A percentile compares a stretch with the other conserved stretches of the same genome.
Conservation (phyloP, 23 tunicate species). For the Botrylloides violaceus region DNA sequence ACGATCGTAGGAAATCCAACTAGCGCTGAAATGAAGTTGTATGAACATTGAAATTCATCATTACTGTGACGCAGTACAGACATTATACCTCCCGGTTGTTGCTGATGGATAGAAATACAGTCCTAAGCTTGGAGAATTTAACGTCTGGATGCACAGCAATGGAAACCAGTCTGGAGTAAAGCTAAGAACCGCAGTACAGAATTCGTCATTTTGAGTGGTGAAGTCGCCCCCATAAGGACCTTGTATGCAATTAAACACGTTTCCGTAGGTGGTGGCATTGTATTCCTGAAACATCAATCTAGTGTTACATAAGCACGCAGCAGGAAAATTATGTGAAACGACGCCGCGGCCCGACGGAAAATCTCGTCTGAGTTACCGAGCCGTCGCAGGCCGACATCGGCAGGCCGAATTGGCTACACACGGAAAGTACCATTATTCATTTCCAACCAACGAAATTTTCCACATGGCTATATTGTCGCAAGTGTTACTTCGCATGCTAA, state of each 20-base stretch:
- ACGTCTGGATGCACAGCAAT: conserved; percentile 51
- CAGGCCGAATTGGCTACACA: too few relatives aligned
- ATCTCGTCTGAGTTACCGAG: too few relatives aligned
- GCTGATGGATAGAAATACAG: conserved; percentile 29
- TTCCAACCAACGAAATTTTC: too few relatives aligned
- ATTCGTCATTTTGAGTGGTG: conserved; percentile 11
- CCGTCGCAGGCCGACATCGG: too few relatives aligned
- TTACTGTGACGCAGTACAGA: too few relatives aligned
- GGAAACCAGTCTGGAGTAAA: conserved; percentile 54
- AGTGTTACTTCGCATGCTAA: not conserved
- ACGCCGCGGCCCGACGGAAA: too few relatives aligned
- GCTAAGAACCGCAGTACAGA: conserved; percentile 27
- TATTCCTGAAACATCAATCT: not conserved
- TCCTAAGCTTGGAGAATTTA: conserved; percentile 58
- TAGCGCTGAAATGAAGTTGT: not conserved
- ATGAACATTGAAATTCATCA: too few relatives aligned
- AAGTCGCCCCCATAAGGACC: conserved; percentile 76
- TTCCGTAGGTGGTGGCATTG: conserved; percentile 11
- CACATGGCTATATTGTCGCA: not conserved
- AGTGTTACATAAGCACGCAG: too few relatives aligned
- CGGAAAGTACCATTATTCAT: too few relatives aligned
- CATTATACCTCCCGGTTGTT: not conserved
- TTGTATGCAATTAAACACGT: conserved; percentile 36
- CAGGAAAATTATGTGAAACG: too few relatives aligned
- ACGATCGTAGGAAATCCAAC: not conserved